These are phyloP conservation scores for Andrena flavipes DNA, from an alignment of 2,888 invertebrate genomes.

Conservation along the genomic window DNA sequence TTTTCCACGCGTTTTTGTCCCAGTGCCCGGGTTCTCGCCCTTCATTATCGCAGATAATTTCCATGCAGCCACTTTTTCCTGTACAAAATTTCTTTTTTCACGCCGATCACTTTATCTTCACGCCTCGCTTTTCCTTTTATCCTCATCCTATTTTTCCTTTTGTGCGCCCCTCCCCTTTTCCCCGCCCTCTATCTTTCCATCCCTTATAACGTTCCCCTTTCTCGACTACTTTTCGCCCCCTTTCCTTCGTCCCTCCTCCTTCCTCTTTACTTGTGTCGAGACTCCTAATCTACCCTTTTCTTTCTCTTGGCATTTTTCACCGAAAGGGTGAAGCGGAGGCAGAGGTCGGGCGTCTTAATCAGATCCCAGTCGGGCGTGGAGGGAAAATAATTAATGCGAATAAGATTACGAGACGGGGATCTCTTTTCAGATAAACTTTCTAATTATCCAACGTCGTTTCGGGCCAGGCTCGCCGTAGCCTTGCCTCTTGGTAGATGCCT, in stretches of 20 bases:
- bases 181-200: background rate
- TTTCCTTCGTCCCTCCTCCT: background rate
- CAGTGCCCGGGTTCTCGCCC: background rate
- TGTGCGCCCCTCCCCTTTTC: background rate
- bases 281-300: constrained; percentile 58
- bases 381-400: constrained; percentile 76
- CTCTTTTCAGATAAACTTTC: constrained; percentile 75
- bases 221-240: background rate
- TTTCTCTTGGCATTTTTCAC: constrained; percentile 48
- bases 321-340: background rate
- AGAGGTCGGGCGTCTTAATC: constrained; percentile 56
- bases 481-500: constrained; percentile 38
- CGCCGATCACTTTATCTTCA: constrained; percentile 16
- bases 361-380: constrained; percentile 52
- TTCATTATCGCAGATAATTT: constrained; percentile 41
- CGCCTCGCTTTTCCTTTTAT: constrained; percentile 12
- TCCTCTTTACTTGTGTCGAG: constrained; percentile 17
- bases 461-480: constrained; percentile 36
- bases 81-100: constrained; percentile 18
- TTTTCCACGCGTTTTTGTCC: constrained; percentile 10
- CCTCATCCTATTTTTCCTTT: constrained; percentile 2
- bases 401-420: constrained; percentile 70
- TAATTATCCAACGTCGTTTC: constrained; percentile 72
- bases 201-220: background rate
- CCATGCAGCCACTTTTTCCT: constrained; percentile 8